Conservation (phyloP, 1,140 invertebrate species). For the Eubasilissa regina region DNA sequence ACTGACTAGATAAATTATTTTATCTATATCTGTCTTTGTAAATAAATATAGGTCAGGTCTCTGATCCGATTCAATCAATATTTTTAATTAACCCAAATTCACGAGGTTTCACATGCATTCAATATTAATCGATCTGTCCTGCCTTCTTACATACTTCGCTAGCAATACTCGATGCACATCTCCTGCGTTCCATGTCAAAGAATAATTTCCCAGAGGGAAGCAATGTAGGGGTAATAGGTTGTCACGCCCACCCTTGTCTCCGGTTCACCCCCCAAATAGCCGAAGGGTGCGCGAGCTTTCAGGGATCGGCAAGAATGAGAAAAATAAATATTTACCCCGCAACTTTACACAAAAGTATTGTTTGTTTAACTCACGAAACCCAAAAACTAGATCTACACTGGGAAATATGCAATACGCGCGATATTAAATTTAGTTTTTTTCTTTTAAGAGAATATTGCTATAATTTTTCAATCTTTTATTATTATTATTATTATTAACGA, state of each 20-base stretch:
- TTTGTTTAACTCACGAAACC: too few relatives aligned
- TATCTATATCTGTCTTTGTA: too few relatives aligned
- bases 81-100: constrained; percentile 4
- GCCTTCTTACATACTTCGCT: constrained; percentile 28
- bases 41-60: too few relatives aligned
- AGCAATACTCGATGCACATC: constrained; percentile 31
- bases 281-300: constrained; percentile 24
- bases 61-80: too few relatives aligned
- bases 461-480: too few relatives aligned
- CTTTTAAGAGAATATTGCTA: too few relatives aligned
- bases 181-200: constrained; percentile 45
- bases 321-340: neutral
- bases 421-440: too few relatives aligned
- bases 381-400: too few relatives aligned
- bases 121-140: constrained; percentile 26
- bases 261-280: neutral
- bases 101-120: neutral
- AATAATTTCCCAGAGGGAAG: constrained; percentile 57
- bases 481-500: too few relatives aligned
- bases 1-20: too few relatives aligned
- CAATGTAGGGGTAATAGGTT: constrained; percentile 54
- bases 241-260: constrained; percentile 43
- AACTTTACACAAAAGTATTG: too few relatives aligned
- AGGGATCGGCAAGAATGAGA: constrained; percentile 2
- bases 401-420: too few relatives aligned